Conservation (phyloP, 2,888 invertebrate species). For the Mellilla xanthometata region DNA sequence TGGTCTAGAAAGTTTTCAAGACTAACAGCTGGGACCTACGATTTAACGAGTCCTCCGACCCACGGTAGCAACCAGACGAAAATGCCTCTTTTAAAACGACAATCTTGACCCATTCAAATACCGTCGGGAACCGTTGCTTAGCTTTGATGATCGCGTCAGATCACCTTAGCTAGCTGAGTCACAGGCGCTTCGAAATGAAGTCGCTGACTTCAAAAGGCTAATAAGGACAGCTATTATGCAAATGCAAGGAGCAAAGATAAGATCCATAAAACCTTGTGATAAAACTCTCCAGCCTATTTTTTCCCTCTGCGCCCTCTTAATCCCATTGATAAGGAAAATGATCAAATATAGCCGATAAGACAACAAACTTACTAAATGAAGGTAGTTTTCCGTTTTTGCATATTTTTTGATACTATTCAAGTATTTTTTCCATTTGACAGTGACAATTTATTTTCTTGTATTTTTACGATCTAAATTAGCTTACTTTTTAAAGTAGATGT, state of each 20-base stretch:
- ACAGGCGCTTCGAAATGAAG: background rate
- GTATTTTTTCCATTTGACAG: background rate
- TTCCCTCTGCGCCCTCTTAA: constrained; percentile 11
- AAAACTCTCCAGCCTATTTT: constrained; percentile 11
- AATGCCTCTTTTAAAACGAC: no score
- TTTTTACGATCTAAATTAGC: no score
- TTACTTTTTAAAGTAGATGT: no score
- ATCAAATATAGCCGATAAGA: background rate
- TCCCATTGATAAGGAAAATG: constrained; percentile 11
- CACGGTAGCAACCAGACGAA: no score
- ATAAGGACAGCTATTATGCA: constrained; percentile 11
- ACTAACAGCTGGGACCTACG: no score
- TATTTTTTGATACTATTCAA: background rate
- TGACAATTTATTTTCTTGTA: background rate
- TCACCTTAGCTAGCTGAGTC: no score
- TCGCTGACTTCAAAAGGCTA: constrained; percentile 6
- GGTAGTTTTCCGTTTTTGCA: background rate
- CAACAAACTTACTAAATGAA: constrained; percentile 10
- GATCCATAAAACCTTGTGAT: constrained; percentile 16
- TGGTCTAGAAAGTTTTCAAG: no score
- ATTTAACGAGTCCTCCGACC: no score
- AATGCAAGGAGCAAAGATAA: constrained; percentile 13
- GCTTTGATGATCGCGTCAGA: no score
- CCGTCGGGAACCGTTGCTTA: no score
- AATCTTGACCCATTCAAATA: no score